Conservation (phyloP, 2,113 vertebrate species). For the Campylomormyrus tamandua region DNA sequence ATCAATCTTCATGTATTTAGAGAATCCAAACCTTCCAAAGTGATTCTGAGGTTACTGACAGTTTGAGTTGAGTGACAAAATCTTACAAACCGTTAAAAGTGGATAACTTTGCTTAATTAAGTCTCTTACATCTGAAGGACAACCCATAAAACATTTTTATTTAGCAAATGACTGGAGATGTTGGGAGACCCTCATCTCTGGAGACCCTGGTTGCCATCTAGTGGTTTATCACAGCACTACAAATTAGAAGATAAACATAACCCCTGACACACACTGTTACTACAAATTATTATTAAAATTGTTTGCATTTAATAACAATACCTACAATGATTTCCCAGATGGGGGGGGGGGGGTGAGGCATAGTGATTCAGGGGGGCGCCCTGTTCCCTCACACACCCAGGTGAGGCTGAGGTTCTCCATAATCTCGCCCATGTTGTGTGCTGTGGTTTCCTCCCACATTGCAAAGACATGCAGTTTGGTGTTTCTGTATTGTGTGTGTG, state of each 20-base stretch:
- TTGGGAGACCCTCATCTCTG: neutral
- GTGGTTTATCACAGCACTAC: neutral
- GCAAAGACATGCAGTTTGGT: neutral
- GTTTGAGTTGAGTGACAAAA: neutral
- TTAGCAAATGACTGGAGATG: neutral
- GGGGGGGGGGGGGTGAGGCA: neutral
- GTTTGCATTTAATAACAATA: neutral
- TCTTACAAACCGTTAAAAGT: neutral
- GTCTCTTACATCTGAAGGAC: neutral
- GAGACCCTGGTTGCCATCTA: neutral
- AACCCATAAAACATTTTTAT: neutral
- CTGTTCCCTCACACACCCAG: neutral
- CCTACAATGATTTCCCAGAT: neutral
- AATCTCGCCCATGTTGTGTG: neutral
- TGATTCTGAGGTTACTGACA: neutral
- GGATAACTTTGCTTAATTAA: neutral
- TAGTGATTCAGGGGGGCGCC: neutral
- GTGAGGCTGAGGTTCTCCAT: neutral
- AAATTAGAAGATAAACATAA: neutral
- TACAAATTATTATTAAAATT: neutral
- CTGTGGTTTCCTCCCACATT: neutral
- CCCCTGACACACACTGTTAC: neutral
- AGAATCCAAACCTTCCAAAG: constrained; percentile 48
- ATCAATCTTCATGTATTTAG: constrained; percentile 49
- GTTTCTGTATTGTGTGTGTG: neutral